These are phyloP conservation scores for Equus przewalskii DNA, from an alignment of 2,113 vertebrate species.

Conservation along the genomic window DNA sequence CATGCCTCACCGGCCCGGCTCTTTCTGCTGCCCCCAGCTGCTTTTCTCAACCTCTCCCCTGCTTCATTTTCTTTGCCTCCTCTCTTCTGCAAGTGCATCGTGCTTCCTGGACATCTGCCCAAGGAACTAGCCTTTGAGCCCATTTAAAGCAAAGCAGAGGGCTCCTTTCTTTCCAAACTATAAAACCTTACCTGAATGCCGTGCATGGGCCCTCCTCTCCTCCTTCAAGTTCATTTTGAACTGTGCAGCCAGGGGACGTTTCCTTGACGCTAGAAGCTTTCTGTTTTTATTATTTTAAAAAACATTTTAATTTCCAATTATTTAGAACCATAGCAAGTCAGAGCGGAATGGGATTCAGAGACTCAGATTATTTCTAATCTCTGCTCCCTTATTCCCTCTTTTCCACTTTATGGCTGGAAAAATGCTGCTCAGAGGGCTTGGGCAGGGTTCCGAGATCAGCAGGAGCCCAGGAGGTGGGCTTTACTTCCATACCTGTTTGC, in stretches of 20 bases:
- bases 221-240: not conserved
- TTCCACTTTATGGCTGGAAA: not conserved
- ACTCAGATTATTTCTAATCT: not conserved
- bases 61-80: not conserved
- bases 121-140: not conserved
- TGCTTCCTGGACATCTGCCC: not conserved
- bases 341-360: not conserved
- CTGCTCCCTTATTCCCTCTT: accelerated
- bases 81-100: not conserved
- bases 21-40: too few relatives aligned
- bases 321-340: not conserved
- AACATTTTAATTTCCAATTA: not conserved
- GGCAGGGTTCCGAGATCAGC: not conserved
- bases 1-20: accelerated
- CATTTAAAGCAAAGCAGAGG: not conserved
- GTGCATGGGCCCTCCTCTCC: accelerated
- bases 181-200: not conserved
- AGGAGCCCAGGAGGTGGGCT: not conserved
- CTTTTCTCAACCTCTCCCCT: not conserved
- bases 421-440: not conserved
- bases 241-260: not conserved
- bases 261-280: not conserved
- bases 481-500: not conserved
- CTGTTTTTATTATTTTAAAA: not conserved
- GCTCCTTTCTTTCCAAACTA: not conserved